These are phyloP conservation scores for Noctuana brunneofusca DNA, from an alignment of 2,888 invertebrate species.

Conservation along the genomic window DNA sequence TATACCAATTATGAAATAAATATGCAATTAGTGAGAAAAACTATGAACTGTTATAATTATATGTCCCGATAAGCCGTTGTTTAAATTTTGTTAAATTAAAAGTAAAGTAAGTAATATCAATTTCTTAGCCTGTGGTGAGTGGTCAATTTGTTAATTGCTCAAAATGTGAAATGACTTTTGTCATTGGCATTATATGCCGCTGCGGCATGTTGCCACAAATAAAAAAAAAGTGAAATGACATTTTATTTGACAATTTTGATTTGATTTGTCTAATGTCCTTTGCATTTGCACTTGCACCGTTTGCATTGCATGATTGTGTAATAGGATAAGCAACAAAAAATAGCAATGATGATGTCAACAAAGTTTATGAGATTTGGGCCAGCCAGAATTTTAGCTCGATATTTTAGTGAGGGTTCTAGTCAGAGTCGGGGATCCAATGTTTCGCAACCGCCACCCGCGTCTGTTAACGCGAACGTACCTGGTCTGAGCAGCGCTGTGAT, in stretches of 20 bases:
- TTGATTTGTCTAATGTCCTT: neutral
- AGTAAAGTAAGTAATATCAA: no score
- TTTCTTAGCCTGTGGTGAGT: no score
- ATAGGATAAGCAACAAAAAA: constrained; percentile 44
- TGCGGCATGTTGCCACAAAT: no score
- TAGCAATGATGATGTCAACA: constrained; percentile 46
- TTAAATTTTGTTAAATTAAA: no score
- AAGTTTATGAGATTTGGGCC: constrained; percentile 42
- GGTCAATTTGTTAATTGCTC: no score
- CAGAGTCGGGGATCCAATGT: constrained; percentile 45
- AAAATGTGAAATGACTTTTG: no score
- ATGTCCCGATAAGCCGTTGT: no score
- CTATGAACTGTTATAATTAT: no score
- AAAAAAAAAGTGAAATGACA: no score
- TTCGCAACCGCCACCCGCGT: constrained; percentile 43
- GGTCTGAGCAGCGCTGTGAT: constrained; percentile 86
- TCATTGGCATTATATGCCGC: no score
- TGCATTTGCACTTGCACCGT: constrained; percentile 24
- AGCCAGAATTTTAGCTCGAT: constrained; percentile 45
- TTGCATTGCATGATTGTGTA: constrained; percentile 55
- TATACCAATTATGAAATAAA: no score
- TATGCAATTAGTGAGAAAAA: no score
- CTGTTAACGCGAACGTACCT: constrained; percentile 76
- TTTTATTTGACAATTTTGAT: constrained; percentile 34
- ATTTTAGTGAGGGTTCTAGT: constrained; percentile 53